phyloP scores from a whole-genome alignment of 2,797 vertebrate species.

The Taeniopygia guttata region DNA sequence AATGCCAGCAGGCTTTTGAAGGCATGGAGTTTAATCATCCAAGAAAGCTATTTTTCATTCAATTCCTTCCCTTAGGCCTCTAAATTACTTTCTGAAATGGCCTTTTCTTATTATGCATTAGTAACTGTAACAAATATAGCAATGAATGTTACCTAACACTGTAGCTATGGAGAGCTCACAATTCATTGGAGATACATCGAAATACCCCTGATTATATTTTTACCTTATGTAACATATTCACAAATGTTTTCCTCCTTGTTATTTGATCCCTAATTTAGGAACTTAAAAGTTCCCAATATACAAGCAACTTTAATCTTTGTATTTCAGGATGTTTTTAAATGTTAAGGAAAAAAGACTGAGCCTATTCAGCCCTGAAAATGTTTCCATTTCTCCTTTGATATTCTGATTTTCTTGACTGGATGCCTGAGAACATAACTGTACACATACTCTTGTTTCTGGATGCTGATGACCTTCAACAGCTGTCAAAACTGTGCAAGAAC shows the following conservation, averaged over 20 bases:
- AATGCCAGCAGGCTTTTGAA: not conserved
- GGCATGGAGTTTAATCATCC: not conserved
- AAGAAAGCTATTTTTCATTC: not conserved
- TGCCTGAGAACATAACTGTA: slow-evolving; percentile 6
- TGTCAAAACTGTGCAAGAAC: slow-evolving; percentile 38
- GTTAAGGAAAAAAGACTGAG: not conserved
- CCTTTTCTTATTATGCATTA: not conserved
- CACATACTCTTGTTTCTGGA: slow-evolving; percentile 30
- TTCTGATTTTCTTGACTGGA: slow-evolving; percentile 23
- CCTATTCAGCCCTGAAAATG: not conserved
- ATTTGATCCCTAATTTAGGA: not conserved
- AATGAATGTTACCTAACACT: not conserved
- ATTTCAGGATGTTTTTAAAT: not conserved
- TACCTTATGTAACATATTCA: not conserved
- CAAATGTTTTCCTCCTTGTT: not conserved
- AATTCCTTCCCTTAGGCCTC: not conserved
- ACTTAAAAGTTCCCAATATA: not conserved
- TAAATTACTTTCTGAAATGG: not conserved
- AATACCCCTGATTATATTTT: not conserved
- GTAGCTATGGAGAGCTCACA: not conserved
- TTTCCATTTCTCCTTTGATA: not conserved
- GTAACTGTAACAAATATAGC: not conserved
- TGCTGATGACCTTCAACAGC: slow-evolving; percentile 18
- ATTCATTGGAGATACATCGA: not conserved
- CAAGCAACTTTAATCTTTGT: not conserved